Base-by-base conservation (phyloP, 2,888 invertebrate species). In the Lasioglossum marginatum region DNA sequence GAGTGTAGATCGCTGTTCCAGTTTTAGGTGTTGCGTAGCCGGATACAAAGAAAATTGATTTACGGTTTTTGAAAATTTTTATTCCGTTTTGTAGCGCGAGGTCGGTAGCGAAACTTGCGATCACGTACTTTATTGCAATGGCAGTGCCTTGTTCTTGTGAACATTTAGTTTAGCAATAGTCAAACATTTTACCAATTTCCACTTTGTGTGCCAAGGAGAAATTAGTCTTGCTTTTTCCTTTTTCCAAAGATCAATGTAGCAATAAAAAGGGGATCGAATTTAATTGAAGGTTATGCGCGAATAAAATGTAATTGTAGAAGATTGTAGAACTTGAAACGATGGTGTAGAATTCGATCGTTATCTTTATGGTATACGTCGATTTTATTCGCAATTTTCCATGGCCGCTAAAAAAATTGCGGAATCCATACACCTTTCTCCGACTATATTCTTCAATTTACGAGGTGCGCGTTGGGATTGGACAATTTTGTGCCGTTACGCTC, bases 401-500 rank as follows among this genome's bases (percentile, higher is more conserved):
- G 23, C 12, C 23, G 37, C 37, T 37, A 23, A 27, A n/a, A 27
- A 27, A 27, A 45, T 72, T 45, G 43, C 31, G 31, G 16, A 45
- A 45, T 45, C 31, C 19, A 37, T 68, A 31, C 31, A 6, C 71
- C 19, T n/a, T 10, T 72, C 31, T 27, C 12, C 0, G 45, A 19
- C 73, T 4, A n/a, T n/a, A 23, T 2, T 73, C 23, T 48, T 23
- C 23, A 19, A 19, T 34, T 31, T 34, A 31, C 31, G 10, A 72
- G 72, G 31, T 10, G 31, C 45, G 16, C 27, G 27, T 8, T 52
- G 12, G 4, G 48, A 48, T 31, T 45, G 27, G 8, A 45, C 72
- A 2, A 48, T 73, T 73, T 73, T 34, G 8, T 14, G 23, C 48
- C 73, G 73, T 73, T 52, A 73, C 73, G 73, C 48, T 73, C 73